A percentile compares a stretch with the other conserved stretches of the same genome.
phyloP scores from a whole-genome alignment of 2,888 invertebrate species.

The Netelia virgata region DNA sequence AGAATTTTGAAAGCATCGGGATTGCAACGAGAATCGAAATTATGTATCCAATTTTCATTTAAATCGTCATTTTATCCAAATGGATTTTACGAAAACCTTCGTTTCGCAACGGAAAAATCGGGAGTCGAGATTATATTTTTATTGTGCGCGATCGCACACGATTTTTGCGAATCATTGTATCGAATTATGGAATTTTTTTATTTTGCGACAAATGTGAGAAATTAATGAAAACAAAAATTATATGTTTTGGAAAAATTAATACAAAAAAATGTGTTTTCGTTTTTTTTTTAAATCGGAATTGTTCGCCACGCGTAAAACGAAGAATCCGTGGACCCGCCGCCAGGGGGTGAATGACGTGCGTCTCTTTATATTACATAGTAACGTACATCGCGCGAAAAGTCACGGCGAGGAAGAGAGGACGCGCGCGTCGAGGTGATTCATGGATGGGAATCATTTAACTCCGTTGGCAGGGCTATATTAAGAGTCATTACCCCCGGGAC shows the following conservation, averaged over 20 bases:
- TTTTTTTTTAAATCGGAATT: neutral
- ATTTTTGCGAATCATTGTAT: no score
- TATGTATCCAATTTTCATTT: neutral
- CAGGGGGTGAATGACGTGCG: conserved; percentile 9
- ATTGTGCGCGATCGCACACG: no score
- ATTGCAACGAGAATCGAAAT: neutral
- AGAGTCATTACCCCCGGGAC: conserved; percentile 70
- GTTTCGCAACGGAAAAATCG: no score
- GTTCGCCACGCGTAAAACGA: neutral
- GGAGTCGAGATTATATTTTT: no score
- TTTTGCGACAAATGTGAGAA: neutral
- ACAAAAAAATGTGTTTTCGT: no score
- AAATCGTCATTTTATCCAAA: no score
- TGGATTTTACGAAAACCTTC: no score
- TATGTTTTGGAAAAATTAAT: neutral
- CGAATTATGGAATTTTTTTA: neutral
- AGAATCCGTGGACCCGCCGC: neutral
- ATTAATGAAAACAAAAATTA: neutral
- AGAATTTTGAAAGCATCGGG: neutral
- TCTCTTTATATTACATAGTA: conserved; percentile 4
- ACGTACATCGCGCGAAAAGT: conserved; percentile 53
- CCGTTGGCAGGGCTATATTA: conserved; percentile 69
- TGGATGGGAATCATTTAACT: conserved; percentile 71
- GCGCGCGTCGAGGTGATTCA: conserved; percentile 67
- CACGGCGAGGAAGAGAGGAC: conserved; percentile 42